These are phyloP conservation scores for Eulemur coronatus DNA, from an alignment of 2,797 vertebrate species.

Conservation along the genomic window DNA sequence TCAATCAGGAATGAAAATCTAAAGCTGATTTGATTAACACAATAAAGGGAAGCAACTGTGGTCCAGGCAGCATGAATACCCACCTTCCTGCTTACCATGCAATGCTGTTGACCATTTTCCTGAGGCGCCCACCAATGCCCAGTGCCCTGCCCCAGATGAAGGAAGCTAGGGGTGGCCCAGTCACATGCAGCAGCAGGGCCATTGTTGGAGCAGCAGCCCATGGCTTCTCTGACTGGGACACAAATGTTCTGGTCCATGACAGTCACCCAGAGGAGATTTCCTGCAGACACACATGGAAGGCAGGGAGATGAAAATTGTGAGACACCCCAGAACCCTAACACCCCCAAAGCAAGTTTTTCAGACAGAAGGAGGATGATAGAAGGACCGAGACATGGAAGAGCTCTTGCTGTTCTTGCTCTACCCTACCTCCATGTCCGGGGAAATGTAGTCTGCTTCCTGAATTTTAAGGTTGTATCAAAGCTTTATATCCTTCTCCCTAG, in stretches of 20 bases:
- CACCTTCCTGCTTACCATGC: background rate
- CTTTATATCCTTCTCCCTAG: background rate
- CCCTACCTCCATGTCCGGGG: background rate
- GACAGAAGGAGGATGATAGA: background rate
- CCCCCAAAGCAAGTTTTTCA: background rate
- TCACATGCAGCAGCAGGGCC: background rate
- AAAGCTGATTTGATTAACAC: slow-evolving; percentile 5
- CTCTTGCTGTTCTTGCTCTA: background rate
- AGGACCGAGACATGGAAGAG: background rate
- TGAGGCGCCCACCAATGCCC: too few relatives aligned
- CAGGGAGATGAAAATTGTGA: background rate
- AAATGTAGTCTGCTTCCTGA: background rate
- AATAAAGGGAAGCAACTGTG: background rate
- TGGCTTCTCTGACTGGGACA: background rate
- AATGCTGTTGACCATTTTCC: background rate
- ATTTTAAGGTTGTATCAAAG: background rate
- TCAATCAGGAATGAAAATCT: background rate
- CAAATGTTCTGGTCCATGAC: background rate
- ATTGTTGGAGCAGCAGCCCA: background rate
- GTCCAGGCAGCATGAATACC: background rate
- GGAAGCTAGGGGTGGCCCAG: background rate
- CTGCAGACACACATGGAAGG: background rate
- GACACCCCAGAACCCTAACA: rapidly evolving
- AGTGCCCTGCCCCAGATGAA: too few relatives aligned
- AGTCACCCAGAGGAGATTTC: background rate